Base-by-base conservation (phyloP, 2,113 vertebrate genomes). In the Semnornis frantzii region DNA sequence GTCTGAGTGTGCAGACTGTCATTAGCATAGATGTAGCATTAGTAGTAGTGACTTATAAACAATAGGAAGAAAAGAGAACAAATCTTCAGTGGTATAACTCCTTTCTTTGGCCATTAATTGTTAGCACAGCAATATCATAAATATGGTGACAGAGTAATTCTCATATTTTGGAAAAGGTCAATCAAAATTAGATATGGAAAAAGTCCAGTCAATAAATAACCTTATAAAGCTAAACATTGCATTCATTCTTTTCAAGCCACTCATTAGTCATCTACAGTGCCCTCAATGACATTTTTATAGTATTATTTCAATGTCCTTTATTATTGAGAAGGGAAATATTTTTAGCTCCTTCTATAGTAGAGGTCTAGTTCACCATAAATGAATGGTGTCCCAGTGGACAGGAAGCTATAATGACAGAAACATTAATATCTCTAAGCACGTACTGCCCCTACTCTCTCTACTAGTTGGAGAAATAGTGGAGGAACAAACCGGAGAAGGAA, bases 191-290 rank as follows among this genome's bases (percentile, higher is more conserved):
- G 65, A 93, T 87, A 81, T 82, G 55, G 77, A 91, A 92, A 93
- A 96, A 90, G 62, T 71, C 74, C 77, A 94, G 93, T 93, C 94
- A 93, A 93, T 93, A 96, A 96, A 97, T 93, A 95, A 95, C 94
- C 85, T 94, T 85, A 81, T 78, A 68, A 78, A 19, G 59, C 85
- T 95, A 97, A 96, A 95, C 75, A 90, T 77, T 83, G 24, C 39
- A 89, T 59, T 96, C 74, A 85, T 68, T 82, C 37, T 90, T 96
- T 95, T 91, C 70, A 80, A 93, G 68, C 88, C 55, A 91, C 28
- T 96, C 92, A 94, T 95, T 95, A 97, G 82, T 97, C 87, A 95
- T 89, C 65, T 87, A 33, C 63, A 31, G 78, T 87, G 58, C 52
- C 65, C 58, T 81, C 75, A 90, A 58, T 86, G 81, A 93, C 64